These are phyloP conservation scores for Pyrrhia umbra DNA, from an alignment of 2,888 invertebrate genomes.

Conservation along the genomic window DNA sequence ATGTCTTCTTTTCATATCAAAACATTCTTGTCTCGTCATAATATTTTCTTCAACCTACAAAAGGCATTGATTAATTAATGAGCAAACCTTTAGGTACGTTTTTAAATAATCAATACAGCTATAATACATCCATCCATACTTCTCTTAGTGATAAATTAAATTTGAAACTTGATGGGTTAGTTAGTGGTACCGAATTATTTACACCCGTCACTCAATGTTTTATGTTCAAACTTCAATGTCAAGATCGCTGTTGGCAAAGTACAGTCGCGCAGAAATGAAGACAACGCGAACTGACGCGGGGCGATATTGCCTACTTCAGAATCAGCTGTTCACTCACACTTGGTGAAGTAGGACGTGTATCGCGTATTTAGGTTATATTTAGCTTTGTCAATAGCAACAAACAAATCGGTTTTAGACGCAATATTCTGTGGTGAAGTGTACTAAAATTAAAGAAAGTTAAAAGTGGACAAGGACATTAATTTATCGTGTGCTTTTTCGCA, in stretches of 20 bases:
- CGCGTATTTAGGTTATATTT: conserved; percentile 40
- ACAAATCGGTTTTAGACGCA: conserved; percentile 28
- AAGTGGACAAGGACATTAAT: conserved; percentile 45
- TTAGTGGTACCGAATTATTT: not conserved
- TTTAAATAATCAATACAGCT: too few relatives aligned
- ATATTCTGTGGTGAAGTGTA: conserved; percentile 41
- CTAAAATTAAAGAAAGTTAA: conserved; percentile 33
- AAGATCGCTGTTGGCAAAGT: conserved; percentile 13
- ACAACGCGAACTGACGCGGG: conserved; percentile 5
- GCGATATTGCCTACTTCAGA: conserved; percentile 30
- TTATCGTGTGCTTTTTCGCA: conserved; percentile 8
- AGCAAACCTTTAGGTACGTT: too few relatives aligned
- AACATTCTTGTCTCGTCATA: too few relatives aligned
- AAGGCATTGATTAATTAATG: too few relatives aligned
- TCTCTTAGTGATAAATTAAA: not conserved
- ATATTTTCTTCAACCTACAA: too few relatives aligned
- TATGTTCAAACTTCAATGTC: not conserved
- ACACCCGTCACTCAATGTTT: not conserved
- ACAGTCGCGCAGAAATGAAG: conserved; percentile 29
- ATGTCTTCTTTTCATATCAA: too few relatives aligned
- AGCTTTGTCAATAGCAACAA: conserved; percentile 37
- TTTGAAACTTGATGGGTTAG: too few relatives aligned
- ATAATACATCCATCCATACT: too few relatives aligned
- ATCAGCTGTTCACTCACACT: conserved; percentile 59
- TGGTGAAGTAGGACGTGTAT: conserved; percentile 48